phyloP scores from a whole-genome alignment of 2,113 vertebrate genomes.

The Rhombomys opimus region DNA sequence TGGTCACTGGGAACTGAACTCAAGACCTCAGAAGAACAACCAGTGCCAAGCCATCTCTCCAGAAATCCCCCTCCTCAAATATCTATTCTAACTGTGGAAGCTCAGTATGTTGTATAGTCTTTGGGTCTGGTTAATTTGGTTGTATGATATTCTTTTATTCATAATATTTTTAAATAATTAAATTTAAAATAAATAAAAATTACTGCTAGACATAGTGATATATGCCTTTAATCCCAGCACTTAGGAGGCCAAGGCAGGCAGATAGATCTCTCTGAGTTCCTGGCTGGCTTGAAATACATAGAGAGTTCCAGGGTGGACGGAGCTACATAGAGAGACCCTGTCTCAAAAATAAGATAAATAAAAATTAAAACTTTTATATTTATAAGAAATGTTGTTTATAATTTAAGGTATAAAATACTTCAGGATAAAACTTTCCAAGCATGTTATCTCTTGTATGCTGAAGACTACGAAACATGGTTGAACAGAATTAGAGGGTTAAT shows the following conservation, averaged over 20 bases:
- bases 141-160: background rate
- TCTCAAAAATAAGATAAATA: background rate
- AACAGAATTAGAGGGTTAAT: background rate
- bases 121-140: background rate
- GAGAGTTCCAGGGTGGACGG: background rate
- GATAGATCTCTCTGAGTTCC: background rate
- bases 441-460: background rate
- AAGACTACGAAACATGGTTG: constrained; percentile 31
- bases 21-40: background rate
- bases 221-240: background rate
- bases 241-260: background rate
- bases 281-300: background rate
- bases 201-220: background rate
- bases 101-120: background rate
- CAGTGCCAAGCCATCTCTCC: background rate
- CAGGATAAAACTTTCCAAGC: background rate
- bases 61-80: background rate
- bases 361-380: background rate
- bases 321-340: background rate
- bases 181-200: background rate
- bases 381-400: constrained; percentile 9
- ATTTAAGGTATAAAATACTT: constrained; percentile 15
- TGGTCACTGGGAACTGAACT: background rate
- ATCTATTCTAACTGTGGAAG: background rate
- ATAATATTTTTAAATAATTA: background rate